Conservation (phyloP, 2,797 vertebrate genomes). For the Enteromius thamalakanensis region DNA sequence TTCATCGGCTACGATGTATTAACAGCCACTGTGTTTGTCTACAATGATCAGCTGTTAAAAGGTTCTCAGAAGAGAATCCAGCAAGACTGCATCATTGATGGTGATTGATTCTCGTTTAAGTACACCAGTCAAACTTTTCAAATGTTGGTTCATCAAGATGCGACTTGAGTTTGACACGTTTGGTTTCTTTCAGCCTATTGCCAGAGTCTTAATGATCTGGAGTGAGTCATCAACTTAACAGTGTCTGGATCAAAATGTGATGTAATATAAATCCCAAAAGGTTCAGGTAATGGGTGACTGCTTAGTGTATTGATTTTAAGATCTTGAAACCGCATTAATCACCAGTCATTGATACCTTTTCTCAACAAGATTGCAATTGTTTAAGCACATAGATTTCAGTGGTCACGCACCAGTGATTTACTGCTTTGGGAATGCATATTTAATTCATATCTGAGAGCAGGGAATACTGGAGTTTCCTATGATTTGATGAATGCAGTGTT, state of each 20-base stretch:
- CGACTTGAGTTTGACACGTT: not conserved
- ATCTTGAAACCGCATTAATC: constrained; percentile 32
- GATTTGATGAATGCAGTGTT: not conserved
- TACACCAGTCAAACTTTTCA: constrained; percentile 25
- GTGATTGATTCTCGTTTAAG: constrained; percentile 23
- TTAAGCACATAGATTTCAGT: not conserved
- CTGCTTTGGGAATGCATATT: constrained; percentile 3
- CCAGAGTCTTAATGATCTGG: constrained; percentile 5
- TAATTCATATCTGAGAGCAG: not conserved
- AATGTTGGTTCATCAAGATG: constrained; percentile 27
- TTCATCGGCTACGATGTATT: constrained; percentile 36
- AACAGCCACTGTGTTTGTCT: constrained; percentile 25
- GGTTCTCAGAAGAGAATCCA: constrained; percentile 30
- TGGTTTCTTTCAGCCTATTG: not conserved
- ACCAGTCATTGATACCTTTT: not conserved
- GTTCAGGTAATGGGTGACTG: constrained; percentile 23
- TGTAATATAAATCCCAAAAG: constrained; percentile 24
- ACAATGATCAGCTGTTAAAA: constrained; percentile 50
- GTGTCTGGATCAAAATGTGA: constrained; percentile 16
- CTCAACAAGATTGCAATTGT: constrained; percentile 7
- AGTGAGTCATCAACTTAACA: not conserved
- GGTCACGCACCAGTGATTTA: not conserved
- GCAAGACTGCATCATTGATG: constrained; percentile 21
- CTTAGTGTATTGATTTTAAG: constrained; percentile 45
- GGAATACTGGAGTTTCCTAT: constrained; percentile 3